phyloP scores from a whole-genome alignment of 2,113 vertebrate genomes.

The Amblyornis subalaris region DNA sequence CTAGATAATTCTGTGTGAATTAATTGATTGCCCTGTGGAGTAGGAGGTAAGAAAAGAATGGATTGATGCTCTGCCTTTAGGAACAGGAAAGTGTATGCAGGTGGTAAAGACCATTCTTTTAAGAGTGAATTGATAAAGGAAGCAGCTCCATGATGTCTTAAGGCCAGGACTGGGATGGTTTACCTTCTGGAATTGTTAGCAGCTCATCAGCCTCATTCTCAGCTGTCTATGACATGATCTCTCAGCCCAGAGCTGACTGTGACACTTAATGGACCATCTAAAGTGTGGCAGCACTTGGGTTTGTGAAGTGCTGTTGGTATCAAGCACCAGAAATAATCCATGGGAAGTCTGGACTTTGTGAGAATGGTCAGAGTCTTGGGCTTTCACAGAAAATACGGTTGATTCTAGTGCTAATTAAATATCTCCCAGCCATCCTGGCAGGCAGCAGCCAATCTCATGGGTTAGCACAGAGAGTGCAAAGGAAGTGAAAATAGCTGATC shows the following conservation, averaged over 20 bases:
- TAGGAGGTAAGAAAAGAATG: not conserved
- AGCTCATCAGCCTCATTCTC: not conserved
- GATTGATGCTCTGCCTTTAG: not conserved
- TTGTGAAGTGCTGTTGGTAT: not conserved
- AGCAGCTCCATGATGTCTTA: not conserved
- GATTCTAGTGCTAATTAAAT: not conserved
- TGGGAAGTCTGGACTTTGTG: not conserved
- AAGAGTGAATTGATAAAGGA: not conserved
- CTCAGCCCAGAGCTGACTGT: not conserved
- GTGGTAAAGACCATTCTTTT: not conserved
- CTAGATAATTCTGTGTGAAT: not conserved
- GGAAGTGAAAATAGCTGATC: not conserved
- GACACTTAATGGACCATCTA: not conserved
- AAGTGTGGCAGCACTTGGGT: not conserved
- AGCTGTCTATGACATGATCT: not conserved
- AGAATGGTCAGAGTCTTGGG: not conserved
- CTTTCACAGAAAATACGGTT: not conserved
- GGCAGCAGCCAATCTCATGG: not conserved
- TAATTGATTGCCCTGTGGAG: not conserved
- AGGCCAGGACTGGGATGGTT: not conserved
- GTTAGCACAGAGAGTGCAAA: not conserved
- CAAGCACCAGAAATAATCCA: not conserved
- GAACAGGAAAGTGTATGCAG: not conserved
- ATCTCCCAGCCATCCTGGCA: not conserved
- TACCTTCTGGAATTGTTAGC: not conserved